Base-by-base conservation (phyloP, 2,113 vertebrate species). In the Damaliscus lunatus region DNA sequence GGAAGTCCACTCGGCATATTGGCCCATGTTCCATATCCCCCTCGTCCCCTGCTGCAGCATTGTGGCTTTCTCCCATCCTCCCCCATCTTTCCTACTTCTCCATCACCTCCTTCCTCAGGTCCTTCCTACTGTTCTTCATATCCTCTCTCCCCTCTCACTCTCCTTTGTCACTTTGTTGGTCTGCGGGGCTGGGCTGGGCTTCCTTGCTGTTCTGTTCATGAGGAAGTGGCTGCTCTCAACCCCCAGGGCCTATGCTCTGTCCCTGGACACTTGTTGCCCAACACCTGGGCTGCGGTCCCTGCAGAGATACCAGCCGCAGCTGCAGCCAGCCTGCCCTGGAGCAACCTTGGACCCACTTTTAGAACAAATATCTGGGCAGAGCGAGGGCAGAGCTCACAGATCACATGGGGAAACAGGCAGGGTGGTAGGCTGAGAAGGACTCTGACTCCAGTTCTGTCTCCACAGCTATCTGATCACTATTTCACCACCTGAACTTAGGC, bases 391-490 rank as follows among this genome's bases (percentile, higher is more conserved):
- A 87, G 40, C 52, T 48, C 27, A 3, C 10, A 62, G 77, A 43
- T n/a, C 40, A 25, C 1, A 7, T 16, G 13, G 6, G 67, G 53
- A 21, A 80, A 36, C 19, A 5, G 36, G 31, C 57, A 53, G n/a
- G 40, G 60, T 10, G 59, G 21, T 12, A 15, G 10, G 12, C 62
- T 27, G 27, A 15, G 59, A 19, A 40, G 74, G 40, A 60, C 67
- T 14, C 46, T 3, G 23, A 29, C 59, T 95, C 81, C 3, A 9
- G 46, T 43, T 43, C 43, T 43, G 3, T 62, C n/a, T 19, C 55
- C 21, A 9, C 5, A 17, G 9, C 71, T 7, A 0, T 15, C 36
- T 55, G 16, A 1, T 31, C 80, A 21, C 8, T 4, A 0, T 50
- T 14, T 55, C 8, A 6, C 13, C 36, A 3, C 12, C 29, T 77